These are phyloP conservation scores for Crossocerus cetratus DNA, from an alignment of 2,888 invertebrate genomes.

Conservation along the genomic window DNA sequence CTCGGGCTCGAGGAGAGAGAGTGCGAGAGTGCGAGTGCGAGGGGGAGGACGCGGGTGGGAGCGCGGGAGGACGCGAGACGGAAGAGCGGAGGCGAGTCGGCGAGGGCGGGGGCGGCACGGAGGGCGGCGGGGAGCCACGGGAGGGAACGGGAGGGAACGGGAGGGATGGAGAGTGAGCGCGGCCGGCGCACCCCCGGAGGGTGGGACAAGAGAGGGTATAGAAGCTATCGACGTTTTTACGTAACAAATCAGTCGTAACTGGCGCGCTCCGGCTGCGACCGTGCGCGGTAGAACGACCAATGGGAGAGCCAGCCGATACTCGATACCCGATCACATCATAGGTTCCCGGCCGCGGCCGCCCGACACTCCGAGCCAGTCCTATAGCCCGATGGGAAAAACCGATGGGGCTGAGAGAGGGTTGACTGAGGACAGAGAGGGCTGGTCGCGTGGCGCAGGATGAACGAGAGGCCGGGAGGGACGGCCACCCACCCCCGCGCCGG, in stretches of 20 bases:
- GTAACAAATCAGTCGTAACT: constrained; percentile 77
- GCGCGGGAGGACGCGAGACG: constrained; percentile 25
- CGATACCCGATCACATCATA: constrained; percentile 77
- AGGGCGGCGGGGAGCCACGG: constrained; percentile 40
- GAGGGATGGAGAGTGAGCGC: constrained; percentile 18
- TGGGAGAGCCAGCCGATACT: constrained; percentile 76
- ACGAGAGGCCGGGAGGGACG: constrained; percentile 41
- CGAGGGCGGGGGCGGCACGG: constrained; percentile 32
- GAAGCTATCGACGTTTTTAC: constrained; percentile 77
- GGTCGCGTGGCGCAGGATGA: constrained; percentile 49
- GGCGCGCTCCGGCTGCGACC: constrained; percentile 70
- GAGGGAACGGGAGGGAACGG: constrained; percentile 41
- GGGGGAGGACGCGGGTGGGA: constrained; percentile 24
- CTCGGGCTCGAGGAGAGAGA: constrained; percentile 27
- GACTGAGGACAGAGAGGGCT: constrained; percentile 46
- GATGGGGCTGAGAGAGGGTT: constrained; percentile 48
- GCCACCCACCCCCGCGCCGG: constrained; percentile 34
- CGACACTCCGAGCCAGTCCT: constrained; percentile 71
- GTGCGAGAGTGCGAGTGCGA: constrained; percentile 24
- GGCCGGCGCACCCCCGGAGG: constrained; percentile 50
- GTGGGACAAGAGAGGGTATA: constrained; percentile 68
- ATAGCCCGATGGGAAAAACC: constrained; percentile 76
- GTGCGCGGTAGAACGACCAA: constrained; percentile 74
- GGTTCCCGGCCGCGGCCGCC: constrained; percentile 69
- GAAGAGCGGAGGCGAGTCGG: constrained; percentile 16